phyloP scores from a whole-genome alignment of 2,113 vertebrate species.

The Rhinichthys klamathensis region DNA sequence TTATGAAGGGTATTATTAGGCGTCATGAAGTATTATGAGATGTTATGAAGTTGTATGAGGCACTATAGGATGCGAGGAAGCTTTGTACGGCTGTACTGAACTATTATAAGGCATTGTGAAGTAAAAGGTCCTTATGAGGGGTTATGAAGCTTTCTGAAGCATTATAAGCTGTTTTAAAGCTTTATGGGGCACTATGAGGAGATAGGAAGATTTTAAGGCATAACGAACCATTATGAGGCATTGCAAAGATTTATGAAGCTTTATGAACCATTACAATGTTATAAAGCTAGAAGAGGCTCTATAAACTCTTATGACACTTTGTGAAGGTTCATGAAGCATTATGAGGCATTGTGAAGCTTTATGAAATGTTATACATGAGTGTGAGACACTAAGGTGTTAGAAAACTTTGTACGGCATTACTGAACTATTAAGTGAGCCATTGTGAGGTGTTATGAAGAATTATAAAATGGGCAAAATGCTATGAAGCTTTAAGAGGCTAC shows the following conservation, averaged over 20 bases:
- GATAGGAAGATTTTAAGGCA: neutral
- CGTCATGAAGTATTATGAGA: neutral
- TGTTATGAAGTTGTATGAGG: too few species aligned
- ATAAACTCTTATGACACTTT: neutral
- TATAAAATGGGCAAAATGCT: too few species aligned
- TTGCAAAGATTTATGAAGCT: neutral
- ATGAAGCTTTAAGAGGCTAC: neutral
- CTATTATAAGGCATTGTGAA: neutral
- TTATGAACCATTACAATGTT: too few species aligned
- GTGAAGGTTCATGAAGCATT: neutral
- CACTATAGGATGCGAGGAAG: neutral
- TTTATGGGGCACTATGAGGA: neutral
- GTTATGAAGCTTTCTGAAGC: neutral
- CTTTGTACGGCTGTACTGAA: neutral
- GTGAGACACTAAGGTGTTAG: too few species aligned
- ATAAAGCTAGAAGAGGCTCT: too few species aligned
- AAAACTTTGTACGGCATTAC: too few species aligned
- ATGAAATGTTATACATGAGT: neutral
- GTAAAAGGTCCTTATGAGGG: neutral
- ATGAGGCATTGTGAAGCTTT: neutral
- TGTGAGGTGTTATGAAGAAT: too few species aligned
- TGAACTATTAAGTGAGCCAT: neutral
- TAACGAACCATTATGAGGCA: neutral
- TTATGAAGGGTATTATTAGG: neutral
- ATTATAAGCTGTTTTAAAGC: neutral